Evolutionary conservation across 2,888 invertebrate genomes (phyloP).

Genomic region (Mechanitis messenoides): DNA sequence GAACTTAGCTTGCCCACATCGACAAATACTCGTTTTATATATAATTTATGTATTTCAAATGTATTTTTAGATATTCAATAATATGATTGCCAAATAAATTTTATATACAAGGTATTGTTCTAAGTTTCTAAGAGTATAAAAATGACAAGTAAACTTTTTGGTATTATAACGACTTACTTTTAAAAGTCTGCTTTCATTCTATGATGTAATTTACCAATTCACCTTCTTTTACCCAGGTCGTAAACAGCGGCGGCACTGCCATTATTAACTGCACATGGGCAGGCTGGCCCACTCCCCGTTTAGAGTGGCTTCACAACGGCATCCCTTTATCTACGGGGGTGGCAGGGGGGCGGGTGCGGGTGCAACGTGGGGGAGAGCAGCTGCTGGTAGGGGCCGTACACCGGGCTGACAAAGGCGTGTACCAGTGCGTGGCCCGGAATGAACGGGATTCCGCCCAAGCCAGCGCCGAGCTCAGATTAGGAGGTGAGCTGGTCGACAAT

Average conservation of each 20-base stretch:
- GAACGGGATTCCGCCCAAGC: conserved; percentile 88
- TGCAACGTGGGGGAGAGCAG: conserved; percentile 55
- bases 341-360: conserved; percentile 56
- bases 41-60: no score
- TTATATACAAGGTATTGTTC: no score
- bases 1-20: no score
- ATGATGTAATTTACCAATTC: neutral
- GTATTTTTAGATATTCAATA: no score
- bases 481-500: conserved; percentile 74
- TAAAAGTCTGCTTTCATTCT: no score
- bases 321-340: conserved; percentile 75
- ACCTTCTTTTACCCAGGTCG: conserved; percentile 69
- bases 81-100: no score
- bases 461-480: conserved; percentile 85
- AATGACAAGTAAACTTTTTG: no score
- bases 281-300: conserved; percentile 83
- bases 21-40: no score
- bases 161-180: no score
- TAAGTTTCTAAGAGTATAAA: no score
- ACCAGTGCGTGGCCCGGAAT: conserved; percentile 90
- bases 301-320: conserved; percentile 87
- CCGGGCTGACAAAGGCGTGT: conserved; percentile 89
- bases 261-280: conserved; percentile 90
- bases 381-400: conserved; percentile 76
- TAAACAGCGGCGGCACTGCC: conserved; percentile 90